Evolutionary conservation across 1,140 invertebrate genomes (phyloP).

Genomic region (Potamilus streckersoni): DNA sequence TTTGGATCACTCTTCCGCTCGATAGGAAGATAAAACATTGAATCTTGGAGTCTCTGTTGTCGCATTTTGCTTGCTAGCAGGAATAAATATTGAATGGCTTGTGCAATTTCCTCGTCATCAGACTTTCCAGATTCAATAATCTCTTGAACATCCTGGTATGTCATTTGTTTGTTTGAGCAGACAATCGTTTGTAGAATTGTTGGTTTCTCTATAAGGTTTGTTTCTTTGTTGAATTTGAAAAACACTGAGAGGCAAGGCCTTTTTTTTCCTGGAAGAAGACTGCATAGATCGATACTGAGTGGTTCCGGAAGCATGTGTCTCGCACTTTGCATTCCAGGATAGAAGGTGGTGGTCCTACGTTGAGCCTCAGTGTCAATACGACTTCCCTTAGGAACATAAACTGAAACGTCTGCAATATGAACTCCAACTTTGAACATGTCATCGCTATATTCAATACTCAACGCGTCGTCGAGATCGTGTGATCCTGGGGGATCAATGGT

Average conservation of each 20-base stretch:
- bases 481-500: slow-evolving; percentile 97
- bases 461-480: slow-evolving; percentile 97
- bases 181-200: slow-evolving; percentile 25
- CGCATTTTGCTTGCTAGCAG: slow-evolving; percentile 31
- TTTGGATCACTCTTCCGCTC: slow-evolving; percentile 17
- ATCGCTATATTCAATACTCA: slow-evolving; percentile 73
- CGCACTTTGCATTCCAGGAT: slow-evolving; percentile 38
- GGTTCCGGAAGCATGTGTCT: slow-evolving; percentile 64
- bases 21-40: slow-evolving; percentile 25
- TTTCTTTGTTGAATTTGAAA: slow-evolving; percentile 34
- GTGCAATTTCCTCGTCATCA: slow-evolving; percentile 7
- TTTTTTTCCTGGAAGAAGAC: slow-evolving; percentile 55
- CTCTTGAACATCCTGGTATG: slow-evolving; percentile 36
- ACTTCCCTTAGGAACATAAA: slow-evolving; percentile 40
- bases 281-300: slow-evolving; percentile 63
- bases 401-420: slow-evolving; percentile 61
- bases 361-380: slow-evolving; percentile 52
- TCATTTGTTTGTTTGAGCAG: slow-evolving; percentile 28
- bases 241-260: slow-evolving; percentile 45
- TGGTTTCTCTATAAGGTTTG: slow-evolving; percentile 14
- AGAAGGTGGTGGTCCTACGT: slow-evolving; percentile 49
- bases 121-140: slow-evolving; percentile 17
- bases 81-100: slow-evolving; percentile 26
- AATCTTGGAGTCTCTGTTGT: slow-evolving; percentile 28
- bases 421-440: slow-evolving; percentile 41